Evolutionary conservation across 2,888 invertebrate genomes (phyloP).

Genomic region (Stramonita haemastoma): DNA sequence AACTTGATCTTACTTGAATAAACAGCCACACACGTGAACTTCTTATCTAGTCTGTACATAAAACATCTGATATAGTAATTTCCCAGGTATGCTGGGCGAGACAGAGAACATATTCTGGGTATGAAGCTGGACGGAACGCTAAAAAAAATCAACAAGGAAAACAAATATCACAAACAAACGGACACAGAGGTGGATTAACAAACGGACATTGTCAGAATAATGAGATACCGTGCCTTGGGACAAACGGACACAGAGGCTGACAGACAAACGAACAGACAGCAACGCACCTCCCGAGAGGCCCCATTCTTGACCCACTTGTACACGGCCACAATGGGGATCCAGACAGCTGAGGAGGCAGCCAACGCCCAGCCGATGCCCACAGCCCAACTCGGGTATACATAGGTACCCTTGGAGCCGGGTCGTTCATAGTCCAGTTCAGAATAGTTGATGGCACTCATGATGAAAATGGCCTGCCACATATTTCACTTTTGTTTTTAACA

Average conservation of each 20-base stretch:
- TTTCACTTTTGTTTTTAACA: too few species aligned
- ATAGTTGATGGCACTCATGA: constrained; percentile 72
- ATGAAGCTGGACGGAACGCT: too few species aligned
- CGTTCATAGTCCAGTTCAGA: constrained; percentile 72
- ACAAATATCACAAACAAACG: too few species aligned
- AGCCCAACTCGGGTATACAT: constrained; percentile 77
- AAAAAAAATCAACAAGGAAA: too few species aligned
- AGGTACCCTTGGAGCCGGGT: constrained; percentile 77
- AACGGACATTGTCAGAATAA: too few species aligned
- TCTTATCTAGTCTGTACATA: too few species aligned
- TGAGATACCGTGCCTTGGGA: background rate
- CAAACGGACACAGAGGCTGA: background rate
- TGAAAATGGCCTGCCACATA: constrained; percentile 64
- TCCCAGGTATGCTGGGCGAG: too few species aligned
- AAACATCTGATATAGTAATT: too few species aligned
- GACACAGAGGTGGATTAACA: too few species aligned
- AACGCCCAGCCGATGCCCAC: constrained; percentile 74
- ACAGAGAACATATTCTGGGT: too few species aligned
- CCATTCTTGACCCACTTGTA: constrained; percentile 65
- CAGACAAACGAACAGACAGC: background rate
- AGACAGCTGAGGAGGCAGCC: constrained; percentile 70
- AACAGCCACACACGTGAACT: too few species aligned
- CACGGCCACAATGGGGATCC: constrained; percentile 71
- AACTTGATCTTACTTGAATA: too few species aligned
- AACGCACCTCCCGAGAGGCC: constrained; percentile 51